Evolutionary conservation across 2,888 invertebrate species (phyloP), one percentile per base, ranked within the genome.

Genomic region (Drosophila fungiperda): DNA sequence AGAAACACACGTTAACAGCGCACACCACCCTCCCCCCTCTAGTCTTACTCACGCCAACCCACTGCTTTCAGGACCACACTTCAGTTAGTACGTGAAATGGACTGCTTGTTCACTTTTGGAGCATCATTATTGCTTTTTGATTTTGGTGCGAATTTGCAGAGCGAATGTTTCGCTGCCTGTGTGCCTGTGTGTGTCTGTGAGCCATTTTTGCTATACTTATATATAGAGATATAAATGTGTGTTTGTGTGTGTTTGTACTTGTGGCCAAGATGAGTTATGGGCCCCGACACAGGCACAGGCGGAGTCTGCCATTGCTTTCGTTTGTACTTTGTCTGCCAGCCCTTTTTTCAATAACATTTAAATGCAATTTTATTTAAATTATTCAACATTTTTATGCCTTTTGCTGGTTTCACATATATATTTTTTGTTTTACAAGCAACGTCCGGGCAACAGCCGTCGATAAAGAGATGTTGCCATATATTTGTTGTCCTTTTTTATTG

Each of bases 321-420:
- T 1, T 9, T n/a, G 40, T n/a, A n/a, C 15, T 61, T 42, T 63
- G 59, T 69, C 36, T 38, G 50, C 26, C 42, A 17, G 63, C 68
- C 75, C 66, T 61, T 73, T 63, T 73, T 80, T 67, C 58, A 68
- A 73, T 78, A 80, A 83, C 82, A 79, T 80, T 86, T 86, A 86
- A 88, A 86, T 86, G 86, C 84, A 88, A 88, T 86, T 86, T 88
- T 83, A 86, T 86, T 88, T 88, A 88, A 86, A 86, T 86, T 86
- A 86, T 75, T 73, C 82, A 71, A 86, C 87, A 88, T 82, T 86
- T 82, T 86, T 82, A 83, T 86, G 89, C 80, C 66, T 71, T 71
- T 70, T 60, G 67, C 58, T 53, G 55, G 50, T 49, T 69, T 84
- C 73, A 15, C 23, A 87, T 84, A 87, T 80, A 83, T 29, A 29